Evolutionary conservation across 2,888 invertebrate genomes (phyloP).

Genomic region (Ophraella communa): DNA sequence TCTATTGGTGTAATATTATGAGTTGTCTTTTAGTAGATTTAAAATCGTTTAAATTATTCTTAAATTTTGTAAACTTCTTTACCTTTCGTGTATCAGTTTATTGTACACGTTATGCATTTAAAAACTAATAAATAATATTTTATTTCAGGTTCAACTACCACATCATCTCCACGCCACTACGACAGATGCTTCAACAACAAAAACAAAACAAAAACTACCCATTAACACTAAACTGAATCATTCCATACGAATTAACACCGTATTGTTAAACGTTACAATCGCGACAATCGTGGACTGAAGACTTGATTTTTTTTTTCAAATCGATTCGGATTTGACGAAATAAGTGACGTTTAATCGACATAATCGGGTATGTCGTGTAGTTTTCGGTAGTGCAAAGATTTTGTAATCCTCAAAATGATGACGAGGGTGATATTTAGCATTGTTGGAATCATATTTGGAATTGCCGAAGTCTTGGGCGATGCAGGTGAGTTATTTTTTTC

Average conservation of each 20-base stretch:
- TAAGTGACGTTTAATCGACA: conserved; percentile 6
- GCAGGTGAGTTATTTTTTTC: conserved; percentile 15
- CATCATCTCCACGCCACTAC: conserved; percentile 30
- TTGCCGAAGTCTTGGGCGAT: background rate
- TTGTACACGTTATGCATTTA: too few species aligned
- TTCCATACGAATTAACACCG: conserved; percentile 34
- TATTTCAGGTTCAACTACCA: conserved; percentile 42
- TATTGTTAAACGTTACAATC: background rate
- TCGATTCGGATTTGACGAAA: background rate
- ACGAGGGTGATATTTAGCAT: conserved; percentile 7
- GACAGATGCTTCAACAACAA: conserved; percentile 38
- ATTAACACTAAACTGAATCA: conserved; percentile 40
- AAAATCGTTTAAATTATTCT: too few species aligned
- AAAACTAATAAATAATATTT: conserved; percentile 24
- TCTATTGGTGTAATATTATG: too few species aligned
- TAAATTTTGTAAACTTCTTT: background rate
- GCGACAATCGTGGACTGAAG: background rate
- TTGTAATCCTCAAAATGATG: conserved; percentile 8
- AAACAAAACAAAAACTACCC: conserved; percentile 27
- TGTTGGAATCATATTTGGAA: conserved; percentile 9
- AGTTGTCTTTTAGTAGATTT: too few species aligned
- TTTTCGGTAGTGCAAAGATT: conserved; percentile 43
- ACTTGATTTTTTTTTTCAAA: background rate
- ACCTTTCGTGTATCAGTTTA: too few species aligned
- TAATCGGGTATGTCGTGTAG: conserved; percentile 42